Percentiles rank a stretch among this genome's conserved stretches.
phyloP scores from a whole-genome alignment of 2,113 vertebrate species.

The Coturnix japonica region DNA sequence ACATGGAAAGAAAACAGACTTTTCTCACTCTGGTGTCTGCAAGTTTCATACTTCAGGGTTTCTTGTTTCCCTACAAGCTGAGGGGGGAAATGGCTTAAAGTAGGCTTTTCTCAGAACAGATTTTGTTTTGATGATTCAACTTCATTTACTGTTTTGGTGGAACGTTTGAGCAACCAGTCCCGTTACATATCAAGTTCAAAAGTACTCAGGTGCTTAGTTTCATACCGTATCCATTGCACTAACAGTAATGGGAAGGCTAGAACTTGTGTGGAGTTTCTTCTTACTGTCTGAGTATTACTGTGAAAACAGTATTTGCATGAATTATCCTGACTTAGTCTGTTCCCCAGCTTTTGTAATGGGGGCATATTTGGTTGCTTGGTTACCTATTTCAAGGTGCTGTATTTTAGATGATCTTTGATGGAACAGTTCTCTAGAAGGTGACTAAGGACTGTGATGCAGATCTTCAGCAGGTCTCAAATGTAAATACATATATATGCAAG shows the following conservation, averaged over 20 bases:
- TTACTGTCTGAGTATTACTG: neutral
- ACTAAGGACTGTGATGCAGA: neutral
- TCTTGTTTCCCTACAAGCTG: neutral
- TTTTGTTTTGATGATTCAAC: neutral
- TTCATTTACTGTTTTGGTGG: neutral
- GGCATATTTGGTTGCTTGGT: constrained; percentile 49
- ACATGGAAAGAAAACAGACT: neutral
- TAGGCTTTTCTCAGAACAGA: neutral
- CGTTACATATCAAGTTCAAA: neutral
- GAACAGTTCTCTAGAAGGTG: constrained; percentile 15
- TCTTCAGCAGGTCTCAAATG: neutral
- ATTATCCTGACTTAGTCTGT: constrained; percentile 6
- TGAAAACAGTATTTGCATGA: constrained; percentile 16
- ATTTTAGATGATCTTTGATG: constrained; percentile 42
- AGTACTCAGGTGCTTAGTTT: neutral
- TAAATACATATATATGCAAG: constrained; percentile 1
- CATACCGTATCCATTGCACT: neutral
- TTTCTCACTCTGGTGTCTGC: neutral
- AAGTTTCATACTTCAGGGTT: neutral
- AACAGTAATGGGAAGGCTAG: neutral
- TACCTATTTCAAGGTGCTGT: constrained; percentile 23
- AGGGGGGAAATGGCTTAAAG: neutral
- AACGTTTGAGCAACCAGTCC: neutral
- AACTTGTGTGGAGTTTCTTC: neutral
- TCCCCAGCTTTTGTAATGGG: constrained; percentile 14